These are phyloP conservation scores for Acleris literana DNA, from an alignment of 2,888 invertebrate genomes.

Conservation along the genomic window DNA sequence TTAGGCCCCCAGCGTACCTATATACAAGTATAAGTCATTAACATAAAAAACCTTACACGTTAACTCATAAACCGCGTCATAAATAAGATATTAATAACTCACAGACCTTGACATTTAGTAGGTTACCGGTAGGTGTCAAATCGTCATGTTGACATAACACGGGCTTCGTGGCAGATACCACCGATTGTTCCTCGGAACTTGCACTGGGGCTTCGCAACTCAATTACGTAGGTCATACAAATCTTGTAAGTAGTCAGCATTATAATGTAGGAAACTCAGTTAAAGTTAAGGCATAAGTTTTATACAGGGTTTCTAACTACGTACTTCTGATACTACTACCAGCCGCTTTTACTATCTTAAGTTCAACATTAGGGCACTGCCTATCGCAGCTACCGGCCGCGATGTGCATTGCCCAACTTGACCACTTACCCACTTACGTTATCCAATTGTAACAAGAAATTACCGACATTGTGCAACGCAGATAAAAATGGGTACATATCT, in stretches of 20 bases:
- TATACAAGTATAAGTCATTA: no score
- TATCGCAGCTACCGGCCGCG: no score
- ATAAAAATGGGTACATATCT: no score
- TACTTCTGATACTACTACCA: no score
- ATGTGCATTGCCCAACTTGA: constrained; percentile 2
- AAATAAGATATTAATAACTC: constrained; percentile 10
- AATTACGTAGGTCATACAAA: background rate
- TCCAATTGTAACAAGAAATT: constrained; percentile 12
- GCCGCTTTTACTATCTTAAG: no score
- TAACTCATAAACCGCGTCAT: constrained; percentile 14
- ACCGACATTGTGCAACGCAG: background rate
- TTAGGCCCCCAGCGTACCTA: no score
- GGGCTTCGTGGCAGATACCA: constrained; percentile 1
- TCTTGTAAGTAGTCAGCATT: no score
- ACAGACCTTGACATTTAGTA: constrained; percentile 32
- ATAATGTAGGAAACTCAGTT: no score
- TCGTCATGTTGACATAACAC: constrained; percentile 23
- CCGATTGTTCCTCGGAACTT: constrained; percentile 7
- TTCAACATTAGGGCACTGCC: no score
- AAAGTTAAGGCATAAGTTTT: no score
- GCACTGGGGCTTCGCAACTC: background rate
- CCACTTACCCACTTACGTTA: constrained; percentile 9
- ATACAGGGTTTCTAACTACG: no score
- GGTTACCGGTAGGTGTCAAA: constrained; percentile 6
- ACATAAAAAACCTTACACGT: no score